Conservation (phyloP, 2,113 vertebrate species). For the Lepus timidus region DNA sequence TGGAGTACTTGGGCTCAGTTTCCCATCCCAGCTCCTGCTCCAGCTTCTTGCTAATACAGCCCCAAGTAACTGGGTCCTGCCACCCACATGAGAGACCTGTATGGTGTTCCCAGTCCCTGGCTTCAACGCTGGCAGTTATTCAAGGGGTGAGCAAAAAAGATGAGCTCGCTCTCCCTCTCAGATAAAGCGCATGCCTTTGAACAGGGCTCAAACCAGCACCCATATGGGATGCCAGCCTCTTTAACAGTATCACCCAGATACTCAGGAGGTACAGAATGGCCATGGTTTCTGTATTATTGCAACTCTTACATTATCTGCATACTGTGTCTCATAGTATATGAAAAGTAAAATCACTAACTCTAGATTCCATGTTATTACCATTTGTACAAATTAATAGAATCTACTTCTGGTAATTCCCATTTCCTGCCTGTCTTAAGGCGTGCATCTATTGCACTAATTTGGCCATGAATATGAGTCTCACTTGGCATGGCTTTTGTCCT, state of each 20-base stretch:
- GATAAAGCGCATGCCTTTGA: background rate
- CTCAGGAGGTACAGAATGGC: background rate
- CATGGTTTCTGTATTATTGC: background rate
- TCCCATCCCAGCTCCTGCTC: too few species aligned
- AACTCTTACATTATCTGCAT: slow-evolving; percentile 5
- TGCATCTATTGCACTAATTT: background rate
- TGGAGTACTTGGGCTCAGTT: too few species aligned
- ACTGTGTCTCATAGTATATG: background rate
- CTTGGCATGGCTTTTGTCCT: background rate
- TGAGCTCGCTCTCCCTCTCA: too few species aligned
- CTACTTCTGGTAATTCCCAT: background rate
- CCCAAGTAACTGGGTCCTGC: too few species aligned
- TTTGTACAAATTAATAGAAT: background rate
- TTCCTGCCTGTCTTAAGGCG: background rate
- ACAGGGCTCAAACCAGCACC: background rate
- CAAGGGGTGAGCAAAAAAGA: too few species aligned
- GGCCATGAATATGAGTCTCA: background rate
- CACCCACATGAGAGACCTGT: too few species aligned
- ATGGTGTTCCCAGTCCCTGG: too few species aligned
- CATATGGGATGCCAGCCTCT: background rate
- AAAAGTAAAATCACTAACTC: slow-evolving; percentile 26
- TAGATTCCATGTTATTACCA: background rate
- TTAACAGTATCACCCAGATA: background rate
- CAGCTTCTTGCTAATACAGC: too few species aligned
- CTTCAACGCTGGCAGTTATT: too few species aligned